Base-by-base conservation (phyloP, 2,888 invertebrate genomes). In the Tridacna gigas region DNA sequence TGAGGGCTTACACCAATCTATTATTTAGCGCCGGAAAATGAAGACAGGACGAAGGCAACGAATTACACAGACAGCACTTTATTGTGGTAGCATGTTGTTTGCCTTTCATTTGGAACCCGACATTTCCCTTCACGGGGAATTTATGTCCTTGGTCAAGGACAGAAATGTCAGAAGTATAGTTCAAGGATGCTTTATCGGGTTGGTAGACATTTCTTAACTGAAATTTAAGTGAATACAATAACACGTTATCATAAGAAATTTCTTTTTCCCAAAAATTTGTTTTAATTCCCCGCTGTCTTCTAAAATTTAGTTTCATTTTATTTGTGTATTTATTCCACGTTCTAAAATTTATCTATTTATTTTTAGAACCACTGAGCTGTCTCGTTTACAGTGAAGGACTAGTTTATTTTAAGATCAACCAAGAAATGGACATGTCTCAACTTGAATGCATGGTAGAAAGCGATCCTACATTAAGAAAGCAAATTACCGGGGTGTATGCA, bases 1-100 rank as follows among this genome's bases (percentile, higher is more conserved):
- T 77, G 26, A 56, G 82, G 20, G 82, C 74, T 13, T 82, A 74
- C 51, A 82, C 67, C 28, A 78, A 82, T 47, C 67, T 82, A 60
- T 67, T 78, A 13, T 2, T 75, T 26, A 74, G 47, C 18, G 47
- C 66, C 18, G 78, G 82, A 26, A 82, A 74, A 82, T 82, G 82
- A 78, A 65, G 75, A 28, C 61, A 51, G 9, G 74, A 82, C 37
- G 82, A 82, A 77, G 78, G 77, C 25, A 82, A 77, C 47, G 76
- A 22, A 22, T 61, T 80, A 25, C 47, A 80, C 65, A 76, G 51
- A 63, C 28, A 61, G 1, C 80, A 80, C 77, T 81, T 71, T 74
- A 63, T 74, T 65, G 63, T 61, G 82, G 78, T n/a, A 69, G 76
- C 60, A 78, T 74, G 63, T 25, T 82, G 22, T 82, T 82, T 63